Evolutionary conservation across 1,140 invertebrate species (phyloP).

Genomic region (Cataglyphis hispanica): DNA sequence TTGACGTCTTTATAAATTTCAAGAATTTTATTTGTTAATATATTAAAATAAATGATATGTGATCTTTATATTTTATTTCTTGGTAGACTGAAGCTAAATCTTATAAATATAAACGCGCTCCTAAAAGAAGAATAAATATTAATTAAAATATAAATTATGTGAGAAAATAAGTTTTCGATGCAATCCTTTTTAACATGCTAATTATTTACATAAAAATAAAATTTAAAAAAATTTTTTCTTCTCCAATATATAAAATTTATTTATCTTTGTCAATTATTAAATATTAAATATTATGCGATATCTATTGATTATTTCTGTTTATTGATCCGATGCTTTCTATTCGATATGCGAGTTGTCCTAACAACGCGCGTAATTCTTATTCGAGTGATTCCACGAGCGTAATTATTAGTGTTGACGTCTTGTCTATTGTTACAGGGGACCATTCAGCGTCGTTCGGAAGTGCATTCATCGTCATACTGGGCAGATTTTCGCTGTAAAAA

Average conservation of each 20-base stretch:
- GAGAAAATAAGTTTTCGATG: neutral
- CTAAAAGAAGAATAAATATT: neutral
- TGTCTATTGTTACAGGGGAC: slow-evolving; percentile 92
- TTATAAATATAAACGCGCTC: neutral
- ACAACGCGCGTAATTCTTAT: slow-evolving; percentile 12
- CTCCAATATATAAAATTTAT: neutral
- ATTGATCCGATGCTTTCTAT: neutral
- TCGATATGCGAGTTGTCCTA: neutral
- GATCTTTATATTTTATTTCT: neutral
- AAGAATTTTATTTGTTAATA: neutral
- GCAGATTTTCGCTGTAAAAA: slow-evolving; percentile 99
- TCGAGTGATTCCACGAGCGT: neutral
- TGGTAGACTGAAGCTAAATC: neutral
- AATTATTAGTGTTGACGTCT: slow-evolving; percentile 57
- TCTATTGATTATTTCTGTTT: neutral
- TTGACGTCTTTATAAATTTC: neutral
- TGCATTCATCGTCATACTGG: slow-evolving; percentile 98
- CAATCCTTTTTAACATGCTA: no score
- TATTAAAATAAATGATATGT: neutral
- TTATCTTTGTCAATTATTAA: neutral
- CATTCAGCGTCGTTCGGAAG: slow-evolving; percentile 98
- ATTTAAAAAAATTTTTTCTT: neutral
- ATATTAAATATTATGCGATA: slow-evolving; percentile 2
- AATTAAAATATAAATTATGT: neutral
- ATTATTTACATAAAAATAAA: no score